phyloP scores from a whole-genome alignment of 2,113 vertebrate genomes.

The Sinosuthora webbiana region DNA sequence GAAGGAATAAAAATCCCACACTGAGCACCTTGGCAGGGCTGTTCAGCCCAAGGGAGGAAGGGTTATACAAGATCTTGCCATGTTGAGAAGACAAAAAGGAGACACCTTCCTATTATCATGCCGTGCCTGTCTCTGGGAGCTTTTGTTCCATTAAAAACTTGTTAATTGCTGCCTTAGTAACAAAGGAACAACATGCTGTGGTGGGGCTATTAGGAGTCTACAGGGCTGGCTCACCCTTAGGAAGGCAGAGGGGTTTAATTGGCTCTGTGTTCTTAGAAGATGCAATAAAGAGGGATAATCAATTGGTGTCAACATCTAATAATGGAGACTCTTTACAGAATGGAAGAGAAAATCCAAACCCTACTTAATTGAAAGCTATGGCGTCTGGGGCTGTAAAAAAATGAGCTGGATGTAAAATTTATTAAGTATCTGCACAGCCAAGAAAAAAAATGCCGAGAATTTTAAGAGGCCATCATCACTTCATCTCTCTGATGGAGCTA shows the following conservation, averaged over 20 bases:
- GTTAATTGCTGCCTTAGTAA: constrained; percentile 73
- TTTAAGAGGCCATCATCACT: not conserved
- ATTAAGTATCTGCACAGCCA: not conserved
- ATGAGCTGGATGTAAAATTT: not conserved
- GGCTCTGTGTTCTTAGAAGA: constrained; percentile 50
- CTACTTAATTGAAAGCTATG: not conserved
- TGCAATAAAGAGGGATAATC: constrained; percentile 38
- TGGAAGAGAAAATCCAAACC: constrained; percentile 4
- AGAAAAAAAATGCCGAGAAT: not conserved
- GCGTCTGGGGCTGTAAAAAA: not conserved
- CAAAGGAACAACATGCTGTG: constrained; percentile 65
- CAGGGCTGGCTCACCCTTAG: constrained; percentile 23
- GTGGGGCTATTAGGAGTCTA: constrained; percentile 33
- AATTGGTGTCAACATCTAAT: constrained; percentile 38
- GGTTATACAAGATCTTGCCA: not conserved
- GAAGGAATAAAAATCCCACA: not conserved
- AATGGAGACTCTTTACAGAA: constrained; percentile 8
- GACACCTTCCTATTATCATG: constrained; percentile 46
- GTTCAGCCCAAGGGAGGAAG: not conserved
- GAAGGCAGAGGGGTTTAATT: constrained; percentile 64
- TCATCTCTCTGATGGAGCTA: not conserved
- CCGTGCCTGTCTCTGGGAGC: constrained; percentile 45
- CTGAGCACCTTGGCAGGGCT: not conserved
- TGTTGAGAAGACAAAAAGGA: not conserved
- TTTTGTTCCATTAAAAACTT: constrained; percentile 68